Conservation (phyloP, 1,140 invertebrate genomes). For the Lineus longissimus region DNA sequence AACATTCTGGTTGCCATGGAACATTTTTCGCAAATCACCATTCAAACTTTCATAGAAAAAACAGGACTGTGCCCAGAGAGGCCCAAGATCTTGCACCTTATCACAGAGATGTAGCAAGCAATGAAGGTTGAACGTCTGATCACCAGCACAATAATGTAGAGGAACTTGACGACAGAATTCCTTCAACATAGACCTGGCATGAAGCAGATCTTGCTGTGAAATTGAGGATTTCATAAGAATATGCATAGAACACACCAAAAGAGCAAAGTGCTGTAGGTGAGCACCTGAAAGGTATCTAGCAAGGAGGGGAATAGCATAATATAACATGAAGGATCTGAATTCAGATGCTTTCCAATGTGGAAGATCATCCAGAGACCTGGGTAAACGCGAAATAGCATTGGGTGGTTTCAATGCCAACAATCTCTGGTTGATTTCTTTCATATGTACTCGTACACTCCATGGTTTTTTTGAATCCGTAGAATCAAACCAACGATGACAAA, state of each 20-base stretch:
- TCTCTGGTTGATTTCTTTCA: constrained; percentile 9
- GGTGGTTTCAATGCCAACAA: constrained; percentile 15
- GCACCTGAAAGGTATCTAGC: not conserved
- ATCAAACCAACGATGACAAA: constrained; percentile 19
- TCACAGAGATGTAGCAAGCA: constrained; percentile 17
- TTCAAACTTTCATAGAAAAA: constrained; percentile 24
- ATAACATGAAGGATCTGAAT: constrained; percentile 20
- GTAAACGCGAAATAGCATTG: constrained; percentile 19
- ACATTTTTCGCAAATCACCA: constrained; percentile 17
- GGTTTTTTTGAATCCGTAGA: not conserved
- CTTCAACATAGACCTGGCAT: constrained; percentile 13
- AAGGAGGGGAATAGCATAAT: constrained; percentile 16
- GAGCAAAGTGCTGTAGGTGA: constrained; percentile 14
- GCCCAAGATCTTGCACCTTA: constrained; percentile 19
- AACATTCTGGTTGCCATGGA: constrained; percentile 23
- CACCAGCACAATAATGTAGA: constrained; percentile 15
- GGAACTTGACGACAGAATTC: constrained; percentile 12
- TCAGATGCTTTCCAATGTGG: constrained; percentile 27
- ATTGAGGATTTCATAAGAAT: constrained; percentile 14
- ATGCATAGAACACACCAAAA: constrained; percentile 18
- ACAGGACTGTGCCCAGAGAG: constrained; percentile 21
- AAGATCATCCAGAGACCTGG: constrained; percentile 17
- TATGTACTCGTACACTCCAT: not conserved
- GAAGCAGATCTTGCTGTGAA: constrained; percentile 9
- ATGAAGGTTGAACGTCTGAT: constrained; percentile 20